Evolutionary conservation across 1,140 invertebrate genomes (phyloP), one percentile per base, ranked within the genome.

Genomic region (Hycleus cichorii): DNA sequence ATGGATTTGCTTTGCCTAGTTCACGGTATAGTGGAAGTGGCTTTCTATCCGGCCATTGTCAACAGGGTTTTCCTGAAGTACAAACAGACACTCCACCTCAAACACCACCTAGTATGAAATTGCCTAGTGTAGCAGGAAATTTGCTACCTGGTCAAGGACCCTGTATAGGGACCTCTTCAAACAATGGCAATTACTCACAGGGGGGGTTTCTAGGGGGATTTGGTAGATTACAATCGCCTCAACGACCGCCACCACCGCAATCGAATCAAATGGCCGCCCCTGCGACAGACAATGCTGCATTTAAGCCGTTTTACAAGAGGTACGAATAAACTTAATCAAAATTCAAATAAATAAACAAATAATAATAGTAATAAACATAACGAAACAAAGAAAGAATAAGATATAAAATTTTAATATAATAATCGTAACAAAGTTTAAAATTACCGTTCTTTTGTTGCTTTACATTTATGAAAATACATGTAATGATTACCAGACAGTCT

Each of bases 71-170:
- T 80, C 88, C 87, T 69, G 89, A 90, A 72, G 88, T 90, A 72
- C 89, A 89, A 78, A 92, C 90, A 62, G 91, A 92, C 74, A 94
- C 91, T 59, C 91, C 91, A 63, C 91, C 91, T 26, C 91, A 93
- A 77, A 94, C 91, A 62, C 91, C 91, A 56, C 91, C 91, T 72
- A 93, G 90, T 75, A 89, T 92, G 86, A 93, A 92, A 74, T 81
- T 90, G 70, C 84, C 85, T 65, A 88, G 83, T 70, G 85, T 87
- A 72, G 83, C 78, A 69, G 81, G 74, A 74, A 79, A 76, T 64
- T 72, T 84, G 65, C 77, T 83, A 70, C 78, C 78, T 76, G 77
- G 74, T 70, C 75, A 70, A 39, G 69, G 65, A 10, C 61, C 68
- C 3, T 70, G 69, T 46, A 69, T 69, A 64, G 66, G 69, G 6